A percentile compares a stretch with the other conserved stretches of the same genome.
Conservation (phyloP, 2,888 invertebrate genomes). For the Myopa tessellatipennis region DNA sequence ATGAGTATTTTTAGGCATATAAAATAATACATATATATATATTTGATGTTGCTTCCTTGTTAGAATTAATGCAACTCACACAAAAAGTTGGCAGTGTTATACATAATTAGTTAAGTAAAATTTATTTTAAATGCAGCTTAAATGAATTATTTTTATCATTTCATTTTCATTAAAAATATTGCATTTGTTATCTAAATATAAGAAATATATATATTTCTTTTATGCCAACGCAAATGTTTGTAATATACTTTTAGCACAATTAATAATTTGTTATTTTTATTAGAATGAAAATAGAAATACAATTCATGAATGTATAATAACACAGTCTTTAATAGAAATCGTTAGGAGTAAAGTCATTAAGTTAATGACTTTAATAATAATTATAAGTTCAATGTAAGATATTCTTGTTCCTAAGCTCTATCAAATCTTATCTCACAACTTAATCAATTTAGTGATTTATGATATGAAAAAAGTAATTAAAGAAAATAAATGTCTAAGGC, state of each 20-base stretch:
- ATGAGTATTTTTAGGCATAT: neutral
- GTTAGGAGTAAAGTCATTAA: too few species aligned
- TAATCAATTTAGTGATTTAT: neutral
- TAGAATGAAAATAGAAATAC: neutral
- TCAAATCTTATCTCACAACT: too few species aligned
- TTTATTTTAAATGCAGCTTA: too few species aligned
- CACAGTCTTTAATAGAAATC: neutral
- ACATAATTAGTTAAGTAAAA: too few species aligned
- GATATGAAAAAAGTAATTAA: neutral
- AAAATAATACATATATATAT: neutral
- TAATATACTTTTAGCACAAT: neutral
- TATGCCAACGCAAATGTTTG: neutral
- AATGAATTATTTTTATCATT: too few species aligned
- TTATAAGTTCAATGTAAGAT: too few species aligned
- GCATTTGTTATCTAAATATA: neutral
- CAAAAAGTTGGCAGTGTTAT: neutral
- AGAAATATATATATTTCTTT: neutral
- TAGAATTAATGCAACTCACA: neutral
- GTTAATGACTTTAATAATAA: too few species aligned
- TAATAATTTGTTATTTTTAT: neutral
- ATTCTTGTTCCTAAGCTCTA: too few species aligned
- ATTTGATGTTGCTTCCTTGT: constrained; percentile 31
- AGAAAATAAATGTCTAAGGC: neutral
- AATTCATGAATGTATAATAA: neutral
- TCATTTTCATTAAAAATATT: too few species aligned